These are phyloP conservation scores for Sebastes minor DNA, from an alignment of 2,797 vertebrate genomes.

Conservation along the genomic window DNA sequence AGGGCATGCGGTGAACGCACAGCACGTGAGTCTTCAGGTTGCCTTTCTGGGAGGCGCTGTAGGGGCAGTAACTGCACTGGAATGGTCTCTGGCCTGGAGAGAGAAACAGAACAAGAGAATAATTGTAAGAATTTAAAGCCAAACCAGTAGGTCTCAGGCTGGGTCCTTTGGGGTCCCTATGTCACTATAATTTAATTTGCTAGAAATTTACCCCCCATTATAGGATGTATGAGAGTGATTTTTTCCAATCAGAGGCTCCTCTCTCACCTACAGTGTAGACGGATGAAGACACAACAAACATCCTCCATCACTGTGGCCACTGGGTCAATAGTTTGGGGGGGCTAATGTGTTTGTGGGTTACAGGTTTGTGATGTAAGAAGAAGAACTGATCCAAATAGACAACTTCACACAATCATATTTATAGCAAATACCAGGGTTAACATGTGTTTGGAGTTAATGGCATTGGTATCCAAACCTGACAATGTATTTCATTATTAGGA, in stretches of 20 bases:
- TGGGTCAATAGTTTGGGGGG: neutral
- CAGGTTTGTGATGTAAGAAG: neutral
- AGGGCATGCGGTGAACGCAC: conserved; percentile 95
- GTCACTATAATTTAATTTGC: neutral
- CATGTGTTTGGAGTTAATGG: neutral
- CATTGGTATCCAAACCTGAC: neutral
- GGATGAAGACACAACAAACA: neutral
- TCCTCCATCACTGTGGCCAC: neutral
- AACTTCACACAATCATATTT: neutral
- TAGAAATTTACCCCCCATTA: neutral
- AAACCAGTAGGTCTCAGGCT: neutral
- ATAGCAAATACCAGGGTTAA: neutral
- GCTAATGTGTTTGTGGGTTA: neutral
- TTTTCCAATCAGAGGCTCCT: neutral
- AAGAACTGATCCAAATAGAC: neutral
- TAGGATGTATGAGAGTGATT: neutral
- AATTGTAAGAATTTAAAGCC: neutral
- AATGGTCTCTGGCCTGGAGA: conserved; percentile 88
- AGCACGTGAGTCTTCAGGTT: conserved; percentile 96
- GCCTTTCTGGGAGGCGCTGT: conserved; percentile 96
- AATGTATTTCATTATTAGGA: neutral
- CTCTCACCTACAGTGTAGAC: neutral
- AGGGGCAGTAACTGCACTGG: conserved; percentile 92
- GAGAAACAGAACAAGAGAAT: conserved; percentile 48
- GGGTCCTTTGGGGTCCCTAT: neutral